Conservation (phyloP, 2,888 invertebrate species). For the Campaea margaritaria region DNA sequence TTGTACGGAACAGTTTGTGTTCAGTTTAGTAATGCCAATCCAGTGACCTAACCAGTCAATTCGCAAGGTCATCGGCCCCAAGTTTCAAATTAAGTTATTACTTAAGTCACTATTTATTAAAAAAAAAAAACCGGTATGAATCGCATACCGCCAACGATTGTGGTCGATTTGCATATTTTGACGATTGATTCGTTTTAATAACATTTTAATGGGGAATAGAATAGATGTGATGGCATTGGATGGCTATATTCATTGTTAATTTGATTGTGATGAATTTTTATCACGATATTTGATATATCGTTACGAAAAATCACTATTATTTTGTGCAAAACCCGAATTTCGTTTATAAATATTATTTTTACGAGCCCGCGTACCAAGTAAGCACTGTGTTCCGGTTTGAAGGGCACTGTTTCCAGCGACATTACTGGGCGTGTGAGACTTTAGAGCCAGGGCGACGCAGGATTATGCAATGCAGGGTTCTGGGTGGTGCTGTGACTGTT, state of each 20-base stretch:
- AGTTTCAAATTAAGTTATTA: conserved; percentile 39
- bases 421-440: too few species aligned
- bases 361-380: too few species aligned
- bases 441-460: too few species aligned
- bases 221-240: conserved; percentile 24
- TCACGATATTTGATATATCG: not conserved
- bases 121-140: conserved; percentile 25
- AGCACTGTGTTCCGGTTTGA: too few species aligned
- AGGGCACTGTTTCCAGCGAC: too few species aligned
- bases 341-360: too few species aligned
- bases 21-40: not conserved
- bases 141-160: conserved; percentile 28
- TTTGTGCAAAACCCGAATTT: not conserved
- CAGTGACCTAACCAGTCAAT: conserved; percentile 18
- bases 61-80: conserved; percentile 32
- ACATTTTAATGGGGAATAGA: conserved; percentile 15
- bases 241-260: conserved; percentile 20
- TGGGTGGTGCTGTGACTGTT: too few species aligned
- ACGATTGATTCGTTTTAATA: conserved; percentile 35
- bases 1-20: conserved; percentile 27
- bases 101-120: conserved; percentile 30
- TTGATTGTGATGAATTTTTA: not conserved
- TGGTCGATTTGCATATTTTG: conserved; percentile 33
- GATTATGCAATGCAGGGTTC: too few species aligned
- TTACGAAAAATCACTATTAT: not conserved